Percentiles rank a stretch among this genome's conserved stretches.
phyloP scores from a whole-genome alignment of 2,888 invertebrate genomes.

The Lycia hirtaria region DNA sequence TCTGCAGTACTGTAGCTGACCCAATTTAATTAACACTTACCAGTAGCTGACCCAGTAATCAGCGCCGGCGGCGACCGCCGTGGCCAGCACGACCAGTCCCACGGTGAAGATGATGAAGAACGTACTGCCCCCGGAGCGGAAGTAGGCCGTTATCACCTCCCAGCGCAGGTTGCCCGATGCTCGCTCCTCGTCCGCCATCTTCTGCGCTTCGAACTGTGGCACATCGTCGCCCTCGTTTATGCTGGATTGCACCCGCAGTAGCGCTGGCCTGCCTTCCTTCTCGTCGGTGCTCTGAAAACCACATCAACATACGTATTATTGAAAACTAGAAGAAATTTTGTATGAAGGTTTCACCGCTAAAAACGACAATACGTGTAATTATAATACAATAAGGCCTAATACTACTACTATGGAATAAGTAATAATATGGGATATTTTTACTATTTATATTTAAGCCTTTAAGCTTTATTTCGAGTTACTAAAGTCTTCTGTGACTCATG shows the following conservation, averaged over 20 bases:
- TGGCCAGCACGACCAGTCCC: conserved; percentile 75
- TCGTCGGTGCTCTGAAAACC: conserved; percentile 39
- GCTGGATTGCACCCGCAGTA: conserved; percentile 48
- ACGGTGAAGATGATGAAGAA: conserved; percentile 64
- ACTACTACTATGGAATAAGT: no score
- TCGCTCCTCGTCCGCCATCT: conserved; percentile 69
- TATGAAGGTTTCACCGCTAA: no score
- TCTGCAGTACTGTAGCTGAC: not conserved
- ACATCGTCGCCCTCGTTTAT: conserved; percentile 59
- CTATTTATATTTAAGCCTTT: no score
- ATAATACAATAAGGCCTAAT: no score
- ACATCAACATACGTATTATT: not conserved
- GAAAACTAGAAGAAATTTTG: no score
- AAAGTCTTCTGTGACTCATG: no score
- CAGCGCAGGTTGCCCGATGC: conserved; percentile 72
- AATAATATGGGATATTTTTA: no score
- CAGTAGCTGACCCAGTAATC: conserved; percentile 91
- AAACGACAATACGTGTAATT: no score
- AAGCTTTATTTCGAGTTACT: no score
- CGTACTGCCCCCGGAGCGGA: conserved; percentile 67
- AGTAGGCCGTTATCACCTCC: conserved; percentile 71
- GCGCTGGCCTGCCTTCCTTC: conserved; percentile 48
- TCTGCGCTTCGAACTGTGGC: conserved; percentile 70
- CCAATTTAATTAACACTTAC: conserved; percentile 62
- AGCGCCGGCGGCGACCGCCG: conserved; percentile 85